Conservation (phyloP, 2,113 vertebrate genomes). For the Ellobius talpinus region DNA sequence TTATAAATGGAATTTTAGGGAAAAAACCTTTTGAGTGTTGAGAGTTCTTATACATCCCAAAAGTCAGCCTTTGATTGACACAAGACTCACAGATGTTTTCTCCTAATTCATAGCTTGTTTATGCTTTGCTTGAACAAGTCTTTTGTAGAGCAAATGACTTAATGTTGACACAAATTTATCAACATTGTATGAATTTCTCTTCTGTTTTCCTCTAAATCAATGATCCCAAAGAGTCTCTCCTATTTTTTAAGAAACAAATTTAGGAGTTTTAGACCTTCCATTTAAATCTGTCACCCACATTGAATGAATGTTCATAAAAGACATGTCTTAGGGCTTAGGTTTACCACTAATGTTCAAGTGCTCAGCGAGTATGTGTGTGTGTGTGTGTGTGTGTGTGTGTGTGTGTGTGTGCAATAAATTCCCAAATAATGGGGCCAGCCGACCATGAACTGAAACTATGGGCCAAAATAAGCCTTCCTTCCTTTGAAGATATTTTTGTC, state of each 20-base stretch:
- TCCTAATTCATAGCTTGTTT: not conserved
- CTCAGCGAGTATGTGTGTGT: not conserved
- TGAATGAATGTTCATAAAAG: not conserved
- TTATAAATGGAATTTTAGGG: not conserved
- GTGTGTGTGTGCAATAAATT: not conserved
- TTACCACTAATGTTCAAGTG: not conserved
- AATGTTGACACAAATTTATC: not conserved
- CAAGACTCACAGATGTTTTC: not conserved
- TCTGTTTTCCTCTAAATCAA: not conserved
- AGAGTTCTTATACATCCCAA: not conserved
- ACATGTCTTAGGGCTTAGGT: not conserved
- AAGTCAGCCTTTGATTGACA: not conserved
- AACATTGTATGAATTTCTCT: not conserved
- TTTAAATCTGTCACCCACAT: not conserved
- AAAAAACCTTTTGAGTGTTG: not conserved
- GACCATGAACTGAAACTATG: not conserved
- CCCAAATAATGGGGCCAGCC: not conserved
- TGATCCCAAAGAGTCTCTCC: constrained; percentile 26
- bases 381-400: not conserved
- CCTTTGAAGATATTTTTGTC: not conserved
- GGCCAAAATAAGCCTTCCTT: not conserved
- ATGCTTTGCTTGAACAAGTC: not conserved
- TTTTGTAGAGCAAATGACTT: constrained; percentile 35
- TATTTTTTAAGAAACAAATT: constrained; percentile 35
- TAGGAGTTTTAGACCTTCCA: not conserved